Conservation (phyloP, 2,888 invertebrate species). For the Lasioglossum zephyrum region DNA sequence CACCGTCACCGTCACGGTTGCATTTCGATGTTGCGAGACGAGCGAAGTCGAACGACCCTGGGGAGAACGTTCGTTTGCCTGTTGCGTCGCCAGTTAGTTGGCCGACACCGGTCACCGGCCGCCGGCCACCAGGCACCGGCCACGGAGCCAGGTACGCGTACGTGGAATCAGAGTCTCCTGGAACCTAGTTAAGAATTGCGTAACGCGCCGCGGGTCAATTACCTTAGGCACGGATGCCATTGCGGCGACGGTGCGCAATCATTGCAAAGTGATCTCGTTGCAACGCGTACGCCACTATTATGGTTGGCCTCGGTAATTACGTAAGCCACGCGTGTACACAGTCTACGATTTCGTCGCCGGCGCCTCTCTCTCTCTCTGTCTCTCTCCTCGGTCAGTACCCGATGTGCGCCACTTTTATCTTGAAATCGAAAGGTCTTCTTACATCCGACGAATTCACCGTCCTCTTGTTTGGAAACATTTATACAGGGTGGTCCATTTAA, state of each 20-base stretch:
- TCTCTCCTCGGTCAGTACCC: not conserved
- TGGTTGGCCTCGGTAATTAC: slow-evolving; percentile 9
- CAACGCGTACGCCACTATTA: slow-evolving; percentile 34
- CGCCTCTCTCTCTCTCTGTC: not conserved
- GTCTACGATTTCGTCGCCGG: slow-evolving; percentile 27
- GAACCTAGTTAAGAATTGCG: slow-evolving; percentile 73
- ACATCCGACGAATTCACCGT: not conserved
- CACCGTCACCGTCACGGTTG: not conserved
- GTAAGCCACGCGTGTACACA: slow-evolving; percentile 26
- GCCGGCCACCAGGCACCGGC: slow-evolving; percentile 53
- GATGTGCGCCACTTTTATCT: not conserved
- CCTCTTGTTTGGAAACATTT: not conserved
- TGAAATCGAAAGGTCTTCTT: not conserved
- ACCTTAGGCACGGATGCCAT: slow-evolving; percentile 71
- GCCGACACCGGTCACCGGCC: slow-evolving; percentile 47
- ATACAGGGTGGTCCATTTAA: too few relatives aligned
- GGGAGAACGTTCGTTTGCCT: slow-evolving; percentile 69
- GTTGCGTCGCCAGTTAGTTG: slow-evolving; percentile 36
- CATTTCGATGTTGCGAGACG: slow-evolving; percentile 25
- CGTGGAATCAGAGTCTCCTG: slow-evolving; percentile 52
- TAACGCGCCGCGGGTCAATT: slow-evolving; percentile 73
- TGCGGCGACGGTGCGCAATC: slow-evolving; percentile 62
- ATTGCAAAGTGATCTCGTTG: slow-evolving; percentile 56
- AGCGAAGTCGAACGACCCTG: slow-evolving; percentile 64
- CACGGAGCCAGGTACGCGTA: slow-evolving; percentile 58